These are phyloP conservation scores for Datnioides undecimradiatus DNA, from an alignment of 2,113 vertebrate genomes.

Conservation along the genomic window DNA sequence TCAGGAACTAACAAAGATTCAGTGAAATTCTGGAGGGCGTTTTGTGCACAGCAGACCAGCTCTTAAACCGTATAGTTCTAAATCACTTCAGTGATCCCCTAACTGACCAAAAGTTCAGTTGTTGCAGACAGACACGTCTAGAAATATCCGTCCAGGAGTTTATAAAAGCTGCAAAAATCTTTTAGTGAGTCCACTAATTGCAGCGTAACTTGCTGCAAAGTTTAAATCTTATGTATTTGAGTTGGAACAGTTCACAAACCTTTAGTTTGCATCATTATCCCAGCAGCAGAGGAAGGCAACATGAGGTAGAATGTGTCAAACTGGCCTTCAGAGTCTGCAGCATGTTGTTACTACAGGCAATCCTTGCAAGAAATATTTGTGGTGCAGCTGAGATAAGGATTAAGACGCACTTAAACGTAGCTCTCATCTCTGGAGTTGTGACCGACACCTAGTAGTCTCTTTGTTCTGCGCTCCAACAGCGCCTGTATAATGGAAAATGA, in stretches of 20 bases:
- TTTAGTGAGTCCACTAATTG: background rate
- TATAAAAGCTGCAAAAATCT: background rate
- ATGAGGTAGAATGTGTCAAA: background rate
- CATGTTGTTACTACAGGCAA: background rate
- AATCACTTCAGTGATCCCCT: background rate
- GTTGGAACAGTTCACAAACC: background rate
- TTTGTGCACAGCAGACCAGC: background rate
- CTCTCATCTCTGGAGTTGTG: slow-evolving; percentile 13
- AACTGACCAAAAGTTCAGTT: background rate
- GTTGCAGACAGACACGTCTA: background rate
- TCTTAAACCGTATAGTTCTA: background rate
- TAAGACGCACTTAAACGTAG: background rate
- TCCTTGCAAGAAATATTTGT: background rate
- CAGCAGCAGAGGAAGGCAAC: background rate
- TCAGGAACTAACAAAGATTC: background rate
- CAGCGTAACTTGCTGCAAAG: background rate
- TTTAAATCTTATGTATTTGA: background rate
- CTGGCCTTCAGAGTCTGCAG: background rate
- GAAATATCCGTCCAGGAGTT: background rate
- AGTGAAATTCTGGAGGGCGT: background rate
- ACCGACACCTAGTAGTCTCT: background rate
- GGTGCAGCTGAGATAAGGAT: slow-evolving; percentile 14
- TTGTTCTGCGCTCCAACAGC: background rate
- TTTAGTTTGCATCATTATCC: background rate
- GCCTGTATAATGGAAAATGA: background rate